Evolutionary conservation across 2,888 invertebrate species (phyloP), one percentile per base, ranked within the genome.

Genomic region (Ptychoptera albimana): DNA sequence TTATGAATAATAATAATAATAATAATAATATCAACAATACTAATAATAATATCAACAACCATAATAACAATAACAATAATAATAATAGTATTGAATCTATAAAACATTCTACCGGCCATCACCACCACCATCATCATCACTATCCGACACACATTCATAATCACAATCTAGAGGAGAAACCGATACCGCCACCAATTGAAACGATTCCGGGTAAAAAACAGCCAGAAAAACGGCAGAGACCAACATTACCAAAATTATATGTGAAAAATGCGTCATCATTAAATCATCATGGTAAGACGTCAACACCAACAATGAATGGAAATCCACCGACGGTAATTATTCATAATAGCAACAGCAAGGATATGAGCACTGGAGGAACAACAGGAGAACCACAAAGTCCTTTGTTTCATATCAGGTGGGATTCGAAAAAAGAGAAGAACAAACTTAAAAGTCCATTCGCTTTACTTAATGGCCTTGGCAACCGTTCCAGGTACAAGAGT

Each of bases 121-220:
- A 57, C 51, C 56, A 57, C 45, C 53, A 48, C 70, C 53, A 52
- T 30, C 54, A 59, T 45, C 52, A 53, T 49, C 49, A 51, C 36
- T 50, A 51, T 47, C 54, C 61, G 50, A 62, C 60, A 46, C 61
- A 65, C 54, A 61, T 53, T 63, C 70, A 67, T 73, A 69, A 53
- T 75, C 68, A 55, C 77, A 68, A 55, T 67, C 77, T 67, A 55
- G 75, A 75, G 64, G 72, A 73, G 42, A 81, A 83, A 66, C 89
- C 89, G 43, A 85, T 87, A 67, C 89, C 89, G 43, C 89, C 89
- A 34, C 89, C 89, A 10, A 87, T 89, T 55, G 88, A 89, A 68
- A 89, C 89, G 1, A 89, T 89, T 55, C 89, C 89, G 1, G 79
- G 84, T 35, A 85, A 85, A 62, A 85, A 84, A 61, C 70, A 79